Evolutionary conservation across 2,113 vertebrate species (phyloP).

Genomic region (Papio anubis): DNA sequence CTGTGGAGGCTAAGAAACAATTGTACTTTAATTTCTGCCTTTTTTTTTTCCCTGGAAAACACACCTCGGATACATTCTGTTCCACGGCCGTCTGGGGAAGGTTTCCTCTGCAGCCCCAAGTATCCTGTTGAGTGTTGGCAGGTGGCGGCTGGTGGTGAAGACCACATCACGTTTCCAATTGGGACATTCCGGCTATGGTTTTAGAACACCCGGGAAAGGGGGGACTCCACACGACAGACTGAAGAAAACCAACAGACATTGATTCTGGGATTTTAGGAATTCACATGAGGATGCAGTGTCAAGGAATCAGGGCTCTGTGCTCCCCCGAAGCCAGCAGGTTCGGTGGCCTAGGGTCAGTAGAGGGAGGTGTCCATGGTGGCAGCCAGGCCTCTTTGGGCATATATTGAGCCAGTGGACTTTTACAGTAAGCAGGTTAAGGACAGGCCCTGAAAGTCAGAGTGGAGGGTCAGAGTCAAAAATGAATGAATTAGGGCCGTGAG

Average conservation of each 20-base stretch:
- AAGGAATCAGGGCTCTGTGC: not conserved
- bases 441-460: not conserved
- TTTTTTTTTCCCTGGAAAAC: not conserved
- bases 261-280: not conserved
- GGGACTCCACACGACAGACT: accelerated
- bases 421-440: not conserved
- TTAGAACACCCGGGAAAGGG: not conserved
- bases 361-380: accelerated
- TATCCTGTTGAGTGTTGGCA: not conserved
- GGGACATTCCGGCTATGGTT: not conserved
- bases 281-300: not conserved
- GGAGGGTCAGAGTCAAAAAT: not conserved
- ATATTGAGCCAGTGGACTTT: not conserved
- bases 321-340: accelerated
- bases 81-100: accelerated
- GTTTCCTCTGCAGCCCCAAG: not conserved
- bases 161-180: not conserved
- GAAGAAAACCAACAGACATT: no score
- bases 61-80: not conserved
- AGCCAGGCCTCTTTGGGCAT: accelerated
- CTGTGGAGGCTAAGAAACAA: not conserved
- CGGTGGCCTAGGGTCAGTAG: accelerated
- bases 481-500: accelerated
- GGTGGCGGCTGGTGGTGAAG: not conserved
- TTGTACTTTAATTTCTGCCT: not conserved